Base-by-base conservation (phyloP, 2,888 invertebrate species). In the Calameuta filiformis region DNA sequence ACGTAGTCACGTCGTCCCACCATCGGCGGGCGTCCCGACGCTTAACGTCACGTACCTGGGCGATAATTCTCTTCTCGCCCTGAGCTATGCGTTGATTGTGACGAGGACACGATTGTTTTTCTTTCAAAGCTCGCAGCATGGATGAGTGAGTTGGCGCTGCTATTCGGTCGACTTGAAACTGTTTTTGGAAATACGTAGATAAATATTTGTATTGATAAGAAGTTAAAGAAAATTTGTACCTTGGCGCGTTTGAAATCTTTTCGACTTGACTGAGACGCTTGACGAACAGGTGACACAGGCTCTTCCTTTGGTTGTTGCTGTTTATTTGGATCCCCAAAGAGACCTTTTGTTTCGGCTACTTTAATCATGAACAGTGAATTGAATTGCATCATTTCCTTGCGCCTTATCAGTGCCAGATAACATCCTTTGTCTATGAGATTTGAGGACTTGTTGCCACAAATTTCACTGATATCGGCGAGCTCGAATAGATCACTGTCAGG, bases 321-420 rank as follows among this genome's bases (percentile, higher is more conserved):
- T 23, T 85, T 87, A 4, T 86, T 83, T 0, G 87, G 82, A 73
- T 92, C 93, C 3, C 95, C 96, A 89, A 97, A 97, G 81, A 97
- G 91, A 0, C 97, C 96, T 79, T 96, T 93, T 69, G 94, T 94
- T 91, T 97, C 97, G 3, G 97, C 97, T 92, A 96, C 96, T 85
- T 95, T 94, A 84, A 97, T 97, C 94, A 97, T 95, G 89, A 95
- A 96, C 90, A 96, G 95, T 9, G 96, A 96, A 90, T 97, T 95
- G 86, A 97, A 93, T 71, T 95, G 94, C 77, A 95, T 96, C 85
- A 97, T 93, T 92, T 95, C 94, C 94, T 95, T 95, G 84, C 96
- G 93, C 87, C 94, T 94, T 77, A 95, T 92, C 12, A 95, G 92
- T 3, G 95, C 94, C 73, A 96, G 92, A 87, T 93, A 96, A 86